Percentiles rank a stretch among this genome's conserved stretches.
phyloP scores from a whole-genome alignment of 2,888 invertebrate species.

The Eulithis testata region DNA sequence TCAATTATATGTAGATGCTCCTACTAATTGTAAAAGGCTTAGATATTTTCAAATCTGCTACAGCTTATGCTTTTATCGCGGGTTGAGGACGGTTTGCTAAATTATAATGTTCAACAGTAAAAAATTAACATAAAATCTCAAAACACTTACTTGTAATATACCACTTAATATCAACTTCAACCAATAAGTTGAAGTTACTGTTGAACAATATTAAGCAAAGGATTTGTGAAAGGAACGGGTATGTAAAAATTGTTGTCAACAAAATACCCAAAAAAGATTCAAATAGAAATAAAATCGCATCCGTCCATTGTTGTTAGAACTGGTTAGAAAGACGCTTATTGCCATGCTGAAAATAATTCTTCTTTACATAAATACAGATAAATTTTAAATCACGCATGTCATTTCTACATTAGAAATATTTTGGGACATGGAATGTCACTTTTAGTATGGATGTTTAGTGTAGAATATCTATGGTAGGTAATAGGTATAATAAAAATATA shows the following conservation, averaged over 20 bases:
- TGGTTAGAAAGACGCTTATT: conserved; percentile 30
- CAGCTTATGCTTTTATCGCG: conserved; percentile 31
- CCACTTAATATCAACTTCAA: no score
- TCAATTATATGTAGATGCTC: conserved; percentile 14
- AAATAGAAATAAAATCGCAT: conserved; percentile 26
- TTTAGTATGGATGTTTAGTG: no score
- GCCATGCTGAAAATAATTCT: conserved; percentile 17
- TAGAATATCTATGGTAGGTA: no score
- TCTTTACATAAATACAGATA: not conserved
- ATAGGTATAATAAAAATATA: not conserved
- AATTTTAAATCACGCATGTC: no score
- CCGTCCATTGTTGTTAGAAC: conserved; percentile 48
- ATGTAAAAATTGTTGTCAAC: not conserved
- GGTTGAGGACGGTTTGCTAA: conserved; percentile 24
- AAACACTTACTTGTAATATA: no score
- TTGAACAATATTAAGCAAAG: conserved; percentile 20
- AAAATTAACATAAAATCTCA: no score
- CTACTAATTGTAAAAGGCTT: conserved; percentile 5
- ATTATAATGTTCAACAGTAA: conserved; percentile 12
- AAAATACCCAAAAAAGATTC: not conserved
- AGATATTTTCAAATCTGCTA: conserved; percentile 17
- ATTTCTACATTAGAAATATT: no score
- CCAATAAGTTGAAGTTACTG: not conserved
- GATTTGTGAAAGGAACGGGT: not conserved
- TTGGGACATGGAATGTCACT: no score